A percentile compares a stretch with the other conserved stretches of the same genome.
These are phyloP conservation scores for Asobara japonica DNA, from an alignment of 1,140 invertebrate species.

Conservation along the genomic window DNA sequence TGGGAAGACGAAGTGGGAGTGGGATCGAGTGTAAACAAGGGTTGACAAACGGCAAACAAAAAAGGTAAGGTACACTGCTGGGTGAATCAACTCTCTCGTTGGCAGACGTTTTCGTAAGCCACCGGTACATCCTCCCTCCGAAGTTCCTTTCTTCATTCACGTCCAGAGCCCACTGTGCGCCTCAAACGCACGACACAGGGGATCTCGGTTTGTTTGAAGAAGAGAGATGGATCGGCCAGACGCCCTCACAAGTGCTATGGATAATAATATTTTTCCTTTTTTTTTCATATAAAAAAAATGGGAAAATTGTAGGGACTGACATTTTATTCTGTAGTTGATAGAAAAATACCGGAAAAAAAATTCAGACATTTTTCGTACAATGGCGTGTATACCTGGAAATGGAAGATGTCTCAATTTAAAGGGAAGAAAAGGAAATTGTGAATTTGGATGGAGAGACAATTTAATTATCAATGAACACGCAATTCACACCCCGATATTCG, in stretches of 20 bases:
- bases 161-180: neutral
- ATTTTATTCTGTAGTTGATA: neutral
- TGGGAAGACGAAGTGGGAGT: neutral
- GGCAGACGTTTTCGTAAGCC: conserved; percentile 28
- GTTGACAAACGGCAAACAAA: conserved; percentile 58
- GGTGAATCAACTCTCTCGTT: neutral
- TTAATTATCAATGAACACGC: no score
- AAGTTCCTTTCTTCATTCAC: neutral
- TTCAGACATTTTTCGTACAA: neutral
- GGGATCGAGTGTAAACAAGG: conserved; percentile 51
- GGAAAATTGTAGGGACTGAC: neutral
- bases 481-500: no score
- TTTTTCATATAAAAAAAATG: conserved; percentile 3
- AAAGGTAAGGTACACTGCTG: conserved; percentile 18
- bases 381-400: no score
- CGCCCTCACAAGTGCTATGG: conserved; percentile 3
- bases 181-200: conserved; percentile 12
- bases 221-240: conserved; percentile 30
- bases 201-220: conserved; percentile 33
- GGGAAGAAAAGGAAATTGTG: no score
- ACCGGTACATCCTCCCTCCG: neutral
- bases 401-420: no score
- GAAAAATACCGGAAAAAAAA: neutral
- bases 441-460: no score
- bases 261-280: conserved; percentile 31